Percentiles rank a stretch among this genome's conserved stretches.
These are phyloP conservation scores for Drosophila ercepeae DNA, from an alignment of 1,140 invertebrate species.

Conservation along the genomic window DNA sequence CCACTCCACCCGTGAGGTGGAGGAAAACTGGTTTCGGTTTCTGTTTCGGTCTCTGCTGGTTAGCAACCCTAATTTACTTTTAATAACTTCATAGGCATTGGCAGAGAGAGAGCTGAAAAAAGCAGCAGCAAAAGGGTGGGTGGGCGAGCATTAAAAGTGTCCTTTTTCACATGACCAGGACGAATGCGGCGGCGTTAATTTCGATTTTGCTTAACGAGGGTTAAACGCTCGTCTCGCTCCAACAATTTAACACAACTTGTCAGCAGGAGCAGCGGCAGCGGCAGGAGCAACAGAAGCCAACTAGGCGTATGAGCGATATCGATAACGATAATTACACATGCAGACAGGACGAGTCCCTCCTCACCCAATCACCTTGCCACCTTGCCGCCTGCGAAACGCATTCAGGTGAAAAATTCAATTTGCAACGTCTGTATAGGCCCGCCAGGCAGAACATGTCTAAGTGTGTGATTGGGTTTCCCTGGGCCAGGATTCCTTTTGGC, in stretches of 20 bases:
- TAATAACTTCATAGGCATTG: conserved; percentile 77
- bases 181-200: conserved; percentile 72
- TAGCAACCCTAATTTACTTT: conserved; percentile 81
- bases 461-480: conserved; percentile 48
- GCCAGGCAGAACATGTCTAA: conserved; percentile 51
- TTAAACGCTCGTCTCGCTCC: conserved; percentile 54
- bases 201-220: conserved; percentile 81
- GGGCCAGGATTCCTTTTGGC: conserved; percentile 1
- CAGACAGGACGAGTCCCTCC: conserved; percentile 28
- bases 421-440: conserved; percentile 53
- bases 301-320: conserved; percentile 77
- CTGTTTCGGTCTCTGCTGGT: conserved; percentile 63
- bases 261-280: conserved; percentile 7
- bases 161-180: conserved; percentile 69
- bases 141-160: conserved; percentile 66
- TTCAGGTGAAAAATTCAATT: conserved; percentile 81
- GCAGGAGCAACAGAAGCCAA: conserved; percentile 30
- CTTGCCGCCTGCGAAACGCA: conserved; percentile 35
- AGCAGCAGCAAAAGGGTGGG: not conserved
- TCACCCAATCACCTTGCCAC: not conserved
- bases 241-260: conserved; percentile 52
- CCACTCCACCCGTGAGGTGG: conserved; percentile 16
- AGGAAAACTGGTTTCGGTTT: conserved; percentile 63
- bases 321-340: conserved; percentile 79
- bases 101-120: conserved; percentile 21